phyloP scores from a whole-genome alignment of 2,888 invertebrate species.

The Drosophila multiciliata region DNA sequence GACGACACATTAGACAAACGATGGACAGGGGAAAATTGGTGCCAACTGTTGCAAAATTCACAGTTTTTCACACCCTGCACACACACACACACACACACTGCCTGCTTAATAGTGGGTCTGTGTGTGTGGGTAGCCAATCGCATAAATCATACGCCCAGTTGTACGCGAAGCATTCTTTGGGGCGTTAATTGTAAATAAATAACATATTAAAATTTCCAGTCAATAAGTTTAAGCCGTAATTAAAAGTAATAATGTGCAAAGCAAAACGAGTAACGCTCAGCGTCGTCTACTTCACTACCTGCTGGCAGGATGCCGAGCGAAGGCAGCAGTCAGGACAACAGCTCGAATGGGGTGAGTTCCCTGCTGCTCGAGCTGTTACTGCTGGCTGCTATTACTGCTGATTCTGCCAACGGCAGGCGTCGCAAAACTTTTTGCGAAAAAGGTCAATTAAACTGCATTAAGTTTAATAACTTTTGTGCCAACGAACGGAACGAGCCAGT shows the following conservation, averaged over 20 bases:
- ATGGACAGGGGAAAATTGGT: slow-evolving; percentile 19
- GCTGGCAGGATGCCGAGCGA: slow-evolving; percentile 64
- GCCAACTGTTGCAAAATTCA: slow-evolving; percentile 73
- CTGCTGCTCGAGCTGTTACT: slow-evolving; percentile 25
- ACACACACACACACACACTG: slow-evolving; percentile 42
- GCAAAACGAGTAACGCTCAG: slow-evolving; percentile 32
- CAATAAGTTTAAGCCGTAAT: slow-evolving; percentile 80
- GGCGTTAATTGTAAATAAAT: slow-evolving; percentile 80
- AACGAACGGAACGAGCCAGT: slow-evolving; percentile 40
- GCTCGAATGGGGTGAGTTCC: slow-evolving; percentile 5
- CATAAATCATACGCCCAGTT: slow-evolving; percentile 78
- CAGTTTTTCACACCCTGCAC: slow-evolving; percentile 22
- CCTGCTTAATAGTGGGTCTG: background rate
- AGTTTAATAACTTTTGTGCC: slow-evolving; percentile 79
- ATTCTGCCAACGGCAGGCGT: slow-evolving; percentile 68
- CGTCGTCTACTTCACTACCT: slow-evolving; percentile 43
- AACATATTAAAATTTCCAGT: slow-evolving; percentile 81
- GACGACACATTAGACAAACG: slow-evolving; percentile 57
- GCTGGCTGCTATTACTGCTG: slow-evolving; percentile 10
- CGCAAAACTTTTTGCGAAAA: slow-evolving; percentile 74
- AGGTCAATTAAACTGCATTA: slow-evolving; percentile 81
- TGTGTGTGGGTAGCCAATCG: slow-evolving; percentile 49
- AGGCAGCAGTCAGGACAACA: slow-evolving; percentile 13
- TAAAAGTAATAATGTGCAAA: slow-evolving; percentile 77
- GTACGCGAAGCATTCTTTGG: slow-evolving; percentile 60